Evolutionary conservation across 2,888 invertebrate species (phyloP), one percentile per base, ranked within the genome.

Genomic region (Cylloceria caligata): DNA sequence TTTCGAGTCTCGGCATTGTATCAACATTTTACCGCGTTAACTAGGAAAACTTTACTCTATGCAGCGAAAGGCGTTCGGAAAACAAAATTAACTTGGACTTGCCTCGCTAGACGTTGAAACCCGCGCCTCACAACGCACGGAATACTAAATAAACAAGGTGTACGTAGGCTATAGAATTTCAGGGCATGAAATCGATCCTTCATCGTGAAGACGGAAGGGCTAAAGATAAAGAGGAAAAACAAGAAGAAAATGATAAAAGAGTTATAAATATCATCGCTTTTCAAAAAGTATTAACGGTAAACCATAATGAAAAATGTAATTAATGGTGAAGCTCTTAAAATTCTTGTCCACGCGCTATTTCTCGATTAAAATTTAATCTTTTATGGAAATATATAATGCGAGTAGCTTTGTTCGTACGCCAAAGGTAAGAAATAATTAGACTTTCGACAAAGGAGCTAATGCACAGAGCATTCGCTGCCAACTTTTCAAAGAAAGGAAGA

Each of bases 171-270:
- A 42, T 45, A 69, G 65, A 76, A 71, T 67, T 65, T 69, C 65
- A 13, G 52, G 76, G 67, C 68, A 81, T 77, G 81, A 68, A 81
- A 81, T 52, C 72, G 62, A 47, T 60, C 47, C 19, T 60, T 52
- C 19, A 49, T 72, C 42, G 49, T 52, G 36, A 2, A 30, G 36
- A 60, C 75, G 71, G 45, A 21, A 49, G 27, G 55, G 64, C 30
- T 34, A 47, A 13, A 36, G 47, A 24, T 19, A 45, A 68, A 57
- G 36, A 39, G 45, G 45, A 19, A n/a, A 60, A 42, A 39, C 11
- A 52, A 42, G 34, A 64, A 45, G 36, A 30, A 27, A 36, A 68
- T 16, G 30, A 47, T 36, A 42, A 68, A 21, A 55, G n/a, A 52
- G 36, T 13, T 27, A 45, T 11, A 27, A 39, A 52, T 16, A 47